Base-by-base conservation (phyloP, 2,888 invertebrate genomes). In the Chirona hameri region DNA sequence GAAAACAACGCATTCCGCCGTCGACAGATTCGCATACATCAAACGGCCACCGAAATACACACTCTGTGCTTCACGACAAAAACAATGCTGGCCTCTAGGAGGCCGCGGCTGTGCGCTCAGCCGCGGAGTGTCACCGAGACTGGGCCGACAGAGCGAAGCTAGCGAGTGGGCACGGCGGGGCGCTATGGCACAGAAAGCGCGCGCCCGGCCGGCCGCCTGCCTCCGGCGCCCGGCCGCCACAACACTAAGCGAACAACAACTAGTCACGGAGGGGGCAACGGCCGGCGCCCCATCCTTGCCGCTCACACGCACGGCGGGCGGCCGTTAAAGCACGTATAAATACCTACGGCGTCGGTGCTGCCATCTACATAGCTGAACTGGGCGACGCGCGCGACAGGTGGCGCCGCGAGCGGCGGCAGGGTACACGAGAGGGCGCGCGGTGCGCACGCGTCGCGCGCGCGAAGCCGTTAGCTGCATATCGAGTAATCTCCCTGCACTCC, bases 321-420 rank as follows among this genome's bases (percentile, higher is more conserved):
- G 60, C 60, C 24, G 39, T 76, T 76, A 76, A 76, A 76, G 69
- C 76, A 39, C 76, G 76, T 76, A 76, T 39, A 76, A 76, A 76
- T 76, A 76, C 15, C 76, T 7, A 29, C 39, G 31, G 21, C 76
- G 39, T 7, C 39, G 76, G 39, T 39, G 31, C 76, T 27, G 39
- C 76, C 76, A 76, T 21, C 76, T 76, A 76, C 15, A 39, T 76
- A 21, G 12, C 15, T 12, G 60, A 21, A 60, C 48, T 48, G 48
- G 31, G 15, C 10, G 9, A 7, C 9, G 1, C 27, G n/a, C 9
- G 2, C 27, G 21, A 27, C 65, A 27, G 65, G 69, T n/a, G 69
- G 29, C 69, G 29, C 69, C 29, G 15, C 69, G 29, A n/a, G 27
- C 69, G 65, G 69, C 69, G 29, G 29, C 69, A n/a, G 69, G 69